Evolutionary conservation across 2,888 invertebrate species (phyloP), one percentile per base, ranked within the genome.

Genomic region (Nymphalis c-album): DNA sequence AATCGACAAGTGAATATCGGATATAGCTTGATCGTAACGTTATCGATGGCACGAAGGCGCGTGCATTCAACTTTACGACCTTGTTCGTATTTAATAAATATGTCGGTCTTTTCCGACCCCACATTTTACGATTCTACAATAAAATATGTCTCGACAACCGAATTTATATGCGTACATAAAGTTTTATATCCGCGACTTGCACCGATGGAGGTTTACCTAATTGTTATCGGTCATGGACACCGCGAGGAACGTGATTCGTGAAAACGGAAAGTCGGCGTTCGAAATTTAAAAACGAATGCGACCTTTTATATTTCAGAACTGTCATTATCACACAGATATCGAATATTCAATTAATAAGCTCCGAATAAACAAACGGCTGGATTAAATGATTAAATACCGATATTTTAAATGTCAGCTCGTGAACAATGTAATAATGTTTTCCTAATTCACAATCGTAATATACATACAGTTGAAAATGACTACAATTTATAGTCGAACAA

Each of bases 131-230:
- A 89, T 77, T 76, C 81, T 77, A 87, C 90, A 91, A 90, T 91
- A 92, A 92, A 92, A 91, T 91, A 91, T 91, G 92, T 91, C 91
- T 88, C 91, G 91, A 88, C 90, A 91, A 87, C 87, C 82, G 86
- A 92, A 92, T 91, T 91, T 92, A 91, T 91, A 91, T 85, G 88
- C 88, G 89, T 88, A 90, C 91, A 91, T 92, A 92, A 92, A 92
- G 87, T 92, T 92, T 92, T 91, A 91, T 91, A 88, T 84, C 89
- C 82, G 87, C 87, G 85, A 88, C 91, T 90, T 88, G 91, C 91
- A 90, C 83, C 83, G 85, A 75, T 77, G 83, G 82, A 83, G 86
- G 84, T 85, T 81, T 81, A 83, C 91, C 87, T 91, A 92, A 92
- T 92, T 92, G 91, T 87, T 86, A 81, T 81, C 83, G 90, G 87